Conservation (phyloP, 2,113 vertebrate species). For the Rhizomys pruinosus region DNA sequence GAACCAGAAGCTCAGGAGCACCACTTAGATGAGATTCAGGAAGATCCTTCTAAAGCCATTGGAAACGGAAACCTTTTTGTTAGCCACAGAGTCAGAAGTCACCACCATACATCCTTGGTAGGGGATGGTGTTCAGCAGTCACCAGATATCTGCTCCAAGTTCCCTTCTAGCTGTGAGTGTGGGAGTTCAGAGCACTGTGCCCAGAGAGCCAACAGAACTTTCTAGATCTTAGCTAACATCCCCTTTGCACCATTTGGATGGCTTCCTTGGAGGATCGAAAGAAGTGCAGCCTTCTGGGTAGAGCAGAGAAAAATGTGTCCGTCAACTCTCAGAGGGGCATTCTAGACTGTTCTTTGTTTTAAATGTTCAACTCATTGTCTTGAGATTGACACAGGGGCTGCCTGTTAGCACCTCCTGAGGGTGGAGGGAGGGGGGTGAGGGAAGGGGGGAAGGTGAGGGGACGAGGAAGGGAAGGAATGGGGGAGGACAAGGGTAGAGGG, state of each 20-base stretch:
- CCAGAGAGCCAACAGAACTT: not conserved
- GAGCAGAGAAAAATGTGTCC: not conserved
- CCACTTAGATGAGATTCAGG: not conserved
- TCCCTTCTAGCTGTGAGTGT: not conserved
- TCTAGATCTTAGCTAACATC: not conserved
- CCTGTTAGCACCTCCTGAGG: too few species aligned
- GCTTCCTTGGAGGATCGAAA: not conserved
- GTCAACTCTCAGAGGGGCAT: not conserved
- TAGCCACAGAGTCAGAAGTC: not conserved
- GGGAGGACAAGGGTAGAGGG: too few species aligned
- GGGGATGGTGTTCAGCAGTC: not conserved
- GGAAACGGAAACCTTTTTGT: conserved; percentile 3
- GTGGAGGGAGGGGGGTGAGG: accelerated
- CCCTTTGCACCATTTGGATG: not conserved
- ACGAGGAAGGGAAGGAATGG: accelerated
- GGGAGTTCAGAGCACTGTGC: not conserved
- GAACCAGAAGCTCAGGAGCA: not conserved
- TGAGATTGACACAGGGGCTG: not conserved
- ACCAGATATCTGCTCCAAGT: not conserved
- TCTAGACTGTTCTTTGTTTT: conserved; percentile 1
- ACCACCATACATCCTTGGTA: not conserved
- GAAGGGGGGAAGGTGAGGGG: not conserved
- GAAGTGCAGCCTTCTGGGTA: not conserved
- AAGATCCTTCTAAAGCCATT: conserved; percentile 18
- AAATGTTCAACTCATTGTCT: conserved; percentile 19